Evolutionary conservation across 2,797 vertebrate genomes (phyloP), one percentile per base, ranked within the genome.

Genomic region (Hydrophis major): DNA sequence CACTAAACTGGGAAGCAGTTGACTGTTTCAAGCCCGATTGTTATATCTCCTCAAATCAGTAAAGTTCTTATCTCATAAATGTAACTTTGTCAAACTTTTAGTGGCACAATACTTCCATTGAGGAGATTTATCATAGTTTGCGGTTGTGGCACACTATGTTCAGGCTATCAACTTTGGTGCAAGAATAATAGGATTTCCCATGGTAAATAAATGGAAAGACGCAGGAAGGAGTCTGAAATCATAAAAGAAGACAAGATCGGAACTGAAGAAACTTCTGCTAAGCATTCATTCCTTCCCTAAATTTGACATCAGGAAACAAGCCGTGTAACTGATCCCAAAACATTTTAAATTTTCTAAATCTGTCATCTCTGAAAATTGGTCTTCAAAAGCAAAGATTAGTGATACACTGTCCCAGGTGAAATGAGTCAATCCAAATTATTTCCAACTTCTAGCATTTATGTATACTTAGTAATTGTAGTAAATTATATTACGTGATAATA

Each of bases 221-320:
- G 0, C 28, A 66, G 28, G 28, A 2, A 66, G 0, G 4, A 14
- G 0, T 6, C 63, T 66, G 14, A 66, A n/a, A 66, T n/a, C 0
- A 2, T 14, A n/a, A 66, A 66, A 32, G 12, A 66, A 66, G 13
- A 32, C 28, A 66, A 14, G 13, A 66, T 66, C 28, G n/a, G 13
- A 66, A 66, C 4, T 66, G 63, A 16, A 37, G 16, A 74, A 37
- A 37, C 32, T 74, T 6, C 6, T 74, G 32, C 6, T 20, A 37
- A 37, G 32, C 16, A 74, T 16, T 18, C 6, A 16, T 37, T 74
- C 66, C 20, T 18, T 74, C 32, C n/a, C 14, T 74, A 37, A 2
- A 37, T 37, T 37, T 32, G n/a, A n/a, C 18, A 74, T 37, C 16
- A 18, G 16, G 6, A 74, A 74, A 74, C 13, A 8, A 74, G 32